Percentiles rank a stretch among this genome's conserved stretches.
Evolutionary conservation across 2,113 vertebrate genomes (phyloP).

Genomic region (Alces alces): DNA sequence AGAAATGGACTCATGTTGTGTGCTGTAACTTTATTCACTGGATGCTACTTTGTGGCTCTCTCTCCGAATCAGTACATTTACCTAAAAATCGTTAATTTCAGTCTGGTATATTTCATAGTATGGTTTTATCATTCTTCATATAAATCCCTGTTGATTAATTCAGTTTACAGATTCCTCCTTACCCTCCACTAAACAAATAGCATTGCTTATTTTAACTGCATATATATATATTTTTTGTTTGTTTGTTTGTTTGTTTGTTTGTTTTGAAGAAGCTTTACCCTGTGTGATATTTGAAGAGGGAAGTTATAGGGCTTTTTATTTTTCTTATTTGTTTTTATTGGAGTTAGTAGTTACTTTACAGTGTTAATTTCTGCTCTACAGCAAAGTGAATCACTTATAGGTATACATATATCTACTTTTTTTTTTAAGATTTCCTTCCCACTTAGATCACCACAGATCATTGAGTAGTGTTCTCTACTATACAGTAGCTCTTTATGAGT

Average conservation of each 20-base stretch:
- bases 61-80: background rate
- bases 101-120: background rate
- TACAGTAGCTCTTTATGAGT: background rate
- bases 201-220: background rate
- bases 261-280: background rate
- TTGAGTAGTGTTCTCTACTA: background rate
- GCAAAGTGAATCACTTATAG: background rate
- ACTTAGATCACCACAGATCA: background rate
- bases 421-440: background rate
- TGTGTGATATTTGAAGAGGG: background rate
- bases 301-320: background rate
- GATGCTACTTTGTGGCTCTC: background rate
- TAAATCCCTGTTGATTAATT: background rate
- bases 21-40: background rate
- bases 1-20: background rate
- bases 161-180: background rate
- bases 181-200: background rate
- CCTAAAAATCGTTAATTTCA: background rate
- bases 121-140: background rate
- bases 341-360: background rate
- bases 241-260: too few relatives aligned
- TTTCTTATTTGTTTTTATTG: background rate
- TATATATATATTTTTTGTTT: background rate
- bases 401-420: background rate
- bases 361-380: background rate